Evolutionary conservation across 2,797 vertebrate species (phyloP).

Genomic region (Botia almorhae): DNA sequence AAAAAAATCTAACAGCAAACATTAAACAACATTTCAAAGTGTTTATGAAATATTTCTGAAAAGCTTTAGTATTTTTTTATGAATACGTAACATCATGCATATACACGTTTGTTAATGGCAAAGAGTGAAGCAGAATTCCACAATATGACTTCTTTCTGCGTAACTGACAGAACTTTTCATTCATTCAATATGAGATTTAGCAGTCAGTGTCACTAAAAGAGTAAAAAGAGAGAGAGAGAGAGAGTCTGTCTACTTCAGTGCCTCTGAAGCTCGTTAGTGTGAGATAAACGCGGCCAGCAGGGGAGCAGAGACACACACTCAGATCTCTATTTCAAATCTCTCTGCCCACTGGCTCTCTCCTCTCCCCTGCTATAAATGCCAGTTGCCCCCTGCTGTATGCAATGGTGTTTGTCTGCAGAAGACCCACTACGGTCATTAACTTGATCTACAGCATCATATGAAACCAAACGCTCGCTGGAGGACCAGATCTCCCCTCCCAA

Average conservation of each 20-base stretch:
- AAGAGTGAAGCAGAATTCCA: background rate
- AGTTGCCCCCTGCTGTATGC: conserved; percentile 50
- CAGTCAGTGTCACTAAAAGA: background rate
- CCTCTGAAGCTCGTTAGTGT: conserved; percentile 50
- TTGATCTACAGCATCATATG: conserved; percentile 37
- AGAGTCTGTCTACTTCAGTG: conserved; percentile 34
- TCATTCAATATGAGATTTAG: background rate
- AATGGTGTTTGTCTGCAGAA: conserved; percentile 40
- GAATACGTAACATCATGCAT: background rate
- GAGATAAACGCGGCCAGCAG: conserved; percentile 50
- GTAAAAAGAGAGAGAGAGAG: background rate
- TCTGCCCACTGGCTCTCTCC: conserved; percentile 15
- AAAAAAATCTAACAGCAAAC: too few relatives aligned
- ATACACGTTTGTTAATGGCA: background rate
- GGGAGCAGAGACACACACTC: background rate
- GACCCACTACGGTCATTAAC: conserved; percentile 48
- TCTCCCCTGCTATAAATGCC: conserved; percentile 45
- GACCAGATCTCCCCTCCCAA: conserved; percentile 19
- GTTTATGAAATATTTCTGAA: too few relatives aligned
- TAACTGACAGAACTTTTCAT: background rate
- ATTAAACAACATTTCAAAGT: too few relatives aligned
- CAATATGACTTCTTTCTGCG: background rate
- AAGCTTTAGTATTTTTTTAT: too few relatives aligned
- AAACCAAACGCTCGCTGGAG: conserved; percentile 33
- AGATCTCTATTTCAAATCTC: conserved; percentile 16